A percentile compares a stretch with the other conserved stretches of the same genome.
Conservation (phyloP, 2,888 invertebrate species). For the Xestia sexstrigata region DNA sequence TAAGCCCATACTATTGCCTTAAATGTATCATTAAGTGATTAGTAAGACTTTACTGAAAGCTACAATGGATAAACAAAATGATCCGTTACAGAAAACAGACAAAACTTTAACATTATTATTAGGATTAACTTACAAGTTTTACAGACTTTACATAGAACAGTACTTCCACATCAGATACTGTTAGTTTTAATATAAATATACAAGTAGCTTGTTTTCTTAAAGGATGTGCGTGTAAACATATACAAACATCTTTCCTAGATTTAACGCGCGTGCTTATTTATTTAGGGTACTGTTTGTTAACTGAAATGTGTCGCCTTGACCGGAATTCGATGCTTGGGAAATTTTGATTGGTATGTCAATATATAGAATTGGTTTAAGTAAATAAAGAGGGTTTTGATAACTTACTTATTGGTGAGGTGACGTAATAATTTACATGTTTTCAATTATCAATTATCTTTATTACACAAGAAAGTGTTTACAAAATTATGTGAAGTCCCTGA, state of each 20-base stretch:
- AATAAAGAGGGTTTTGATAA: slow-evolving; percentile 1
- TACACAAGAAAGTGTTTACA: too few species aligned
- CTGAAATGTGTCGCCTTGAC: slow-evolving; percentile 56
- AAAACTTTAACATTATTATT: neutral
- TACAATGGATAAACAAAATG: neutral
- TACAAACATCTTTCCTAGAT: slow-evolving; percentile 49
- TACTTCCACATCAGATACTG: slow-evolving; percentile 12
- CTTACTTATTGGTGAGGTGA: neutral
- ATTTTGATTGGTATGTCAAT: slow-evolving; percentile 42
- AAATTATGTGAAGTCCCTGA: too few species aligned
- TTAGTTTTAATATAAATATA: slow-evolving; percentile 39
- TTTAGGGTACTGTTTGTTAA: slow-evolving; percentile 60
- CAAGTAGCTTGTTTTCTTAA: slow-evolving; percentile 52
- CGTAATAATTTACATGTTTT: neutral
- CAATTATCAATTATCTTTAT: too few species aligned
- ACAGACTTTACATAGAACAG: neutral
- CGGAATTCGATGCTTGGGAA: slow-evolving; percentile 28
- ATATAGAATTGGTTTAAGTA: slow-evolving; percentile 24
- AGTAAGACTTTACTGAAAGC: neutral
- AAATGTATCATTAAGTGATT: neutral
- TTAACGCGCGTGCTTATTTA: slow-evolving; percentile 59
- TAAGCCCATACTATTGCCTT: neutral
- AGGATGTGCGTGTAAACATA: slow-evolving; percentile 44
- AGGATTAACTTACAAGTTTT: neutral
- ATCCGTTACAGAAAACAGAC: neutral